A percentile compares a stretch with the other conserved stretches of the same genome.
Evolutionary conservation across 2,113 vertebrate genomes (phyloP).

Genomic region (Zeus faber): DNA sequence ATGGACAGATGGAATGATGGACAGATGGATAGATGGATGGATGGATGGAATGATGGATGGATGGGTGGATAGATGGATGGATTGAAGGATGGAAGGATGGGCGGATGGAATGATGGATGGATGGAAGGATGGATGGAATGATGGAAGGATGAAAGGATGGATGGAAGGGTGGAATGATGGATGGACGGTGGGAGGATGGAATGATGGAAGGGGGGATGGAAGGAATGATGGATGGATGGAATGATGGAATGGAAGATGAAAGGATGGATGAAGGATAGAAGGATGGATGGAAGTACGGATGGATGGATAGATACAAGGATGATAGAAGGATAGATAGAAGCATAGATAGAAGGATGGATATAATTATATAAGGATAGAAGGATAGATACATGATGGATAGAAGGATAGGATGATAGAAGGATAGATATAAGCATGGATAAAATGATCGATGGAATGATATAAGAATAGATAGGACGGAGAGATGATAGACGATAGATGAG

Average conservation of each 20-base stretch:
- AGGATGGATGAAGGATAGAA: too few species aligned
- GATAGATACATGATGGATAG: neutral
- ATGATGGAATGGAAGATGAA: neutral
- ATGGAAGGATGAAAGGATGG: too few species aligned
- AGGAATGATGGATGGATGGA: neutral
- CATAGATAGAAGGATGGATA: neutral
- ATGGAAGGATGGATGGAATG: neutral
- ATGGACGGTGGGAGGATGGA: too few species aligned
- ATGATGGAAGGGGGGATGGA: too few species aligned
- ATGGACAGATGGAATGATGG: neutral
- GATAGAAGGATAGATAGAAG: neutral
- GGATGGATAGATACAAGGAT: too few species aligned
- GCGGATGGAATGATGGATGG: neutral
- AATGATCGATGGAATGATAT: neutral
- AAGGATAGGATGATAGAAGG: too few species aligned
- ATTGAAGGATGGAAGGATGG: neutral
- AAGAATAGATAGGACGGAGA: neutral
- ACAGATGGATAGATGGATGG: neutral
- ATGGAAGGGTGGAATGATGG: neutral
- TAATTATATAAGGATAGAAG: neutral
- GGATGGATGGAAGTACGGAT: neutral
- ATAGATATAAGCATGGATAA: too few species aligned
- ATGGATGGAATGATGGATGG: neutral
- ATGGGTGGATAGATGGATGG: neutral
- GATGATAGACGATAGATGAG: too few species aligned